Percentiles rank a stretch among this genome's conserved stretches.
Evolutionary conservation across 2,797 vertebrate genomes (phyloP).

Genomic region (Discoglossus pictus): DNA sequence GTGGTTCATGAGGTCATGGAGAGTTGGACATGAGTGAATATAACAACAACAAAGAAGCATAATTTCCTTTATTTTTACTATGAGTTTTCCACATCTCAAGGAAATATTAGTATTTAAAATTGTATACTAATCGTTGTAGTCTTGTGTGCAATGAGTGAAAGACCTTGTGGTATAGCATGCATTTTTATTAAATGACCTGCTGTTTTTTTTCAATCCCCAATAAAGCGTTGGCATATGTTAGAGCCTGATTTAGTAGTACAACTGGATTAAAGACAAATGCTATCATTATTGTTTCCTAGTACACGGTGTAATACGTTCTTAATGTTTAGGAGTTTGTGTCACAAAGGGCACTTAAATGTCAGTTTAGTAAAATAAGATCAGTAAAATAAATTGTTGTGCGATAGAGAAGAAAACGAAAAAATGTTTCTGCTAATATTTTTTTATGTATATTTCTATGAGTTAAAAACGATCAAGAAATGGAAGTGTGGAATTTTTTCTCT

Average conservation of each 20-base stretch:
- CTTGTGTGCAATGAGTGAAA: slow-evolving; percentile 18
- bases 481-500: no score
- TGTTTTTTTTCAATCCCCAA: slow-evolving; percentile 17
- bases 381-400: slow-evolving; percentile 9
- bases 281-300: slow-evolving; percentile 38
- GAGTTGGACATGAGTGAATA: no score
- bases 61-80: no score
- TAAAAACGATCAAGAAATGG: no score
- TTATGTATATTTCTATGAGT: no score
- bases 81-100: no score
- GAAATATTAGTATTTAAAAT: no score
- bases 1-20: no score
- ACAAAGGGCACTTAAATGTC: slow-evolving; percentile 44
- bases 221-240: slow-evolving; percentile 30
- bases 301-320: slow-evolving; percentile 18
- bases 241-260: background rate
- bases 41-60: no score
- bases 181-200: slow-evolving; percentile 12
- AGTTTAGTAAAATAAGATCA: slow-evolving; percentile 23
- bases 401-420: background rate
- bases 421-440: no score
- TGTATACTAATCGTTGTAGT: background rate
- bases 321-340: slow-evolving; percentile 22
- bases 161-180: slow-evolving; percentile 3
- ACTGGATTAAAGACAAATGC: slow-evolving; percentile 20